Base-by-base conservation (phyloP, 2,113 vertebrate species). In the Corynorhinus townsendii region DNA sequence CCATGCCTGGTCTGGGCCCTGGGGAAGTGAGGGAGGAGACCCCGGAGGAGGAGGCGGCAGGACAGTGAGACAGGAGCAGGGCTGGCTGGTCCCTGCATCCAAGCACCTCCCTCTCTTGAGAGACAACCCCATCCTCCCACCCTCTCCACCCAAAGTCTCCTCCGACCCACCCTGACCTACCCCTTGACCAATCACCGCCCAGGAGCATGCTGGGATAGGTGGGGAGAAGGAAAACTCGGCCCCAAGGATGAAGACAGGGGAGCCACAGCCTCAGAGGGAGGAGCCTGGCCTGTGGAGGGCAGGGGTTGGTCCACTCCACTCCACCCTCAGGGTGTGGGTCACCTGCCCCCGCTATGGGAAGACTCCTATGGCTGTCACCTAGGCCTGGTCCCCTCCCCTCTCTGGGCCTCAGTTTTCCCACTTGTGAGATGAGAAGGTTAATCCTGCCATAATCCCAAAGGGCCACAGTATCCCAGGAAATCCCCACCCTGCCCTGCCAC, bases 341-440 rank as follows among this genome's bases (percentile, higher is more conserved):
- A 9, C 30, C 28, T 0, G 0, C 24, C 30, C 38, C 35, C 56
- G 22, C 72, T 54, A 1, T 11, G 33, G 71, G 45, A 49, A 43
- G 72, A 38, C 30, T 35, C 45, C 26, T 7, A 1, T 28, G 66
- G 35, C 45, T 24, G 24, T 86, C 66, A 38, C 54, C 56, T 47
- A 11, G 0, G 1, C 12, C 11, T 15, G 68, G n/a, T 4, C 33
- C 33, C 71, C 1, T 43, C 22, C 43, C 12, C 69, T 69, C 49
- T 20, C 33, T 33, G 47, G 38, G 81, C 62, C 77, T 95, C 84
- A 40, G 69, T 93, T 35, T 97, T 72, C 22, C 64, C 59, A 45
- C 38, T 19, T 49, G 35, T 38, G 35, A 11, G 73, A 59, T 24
- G 62, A 87, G 35, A 40, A 72, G 22, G 20, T 62, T 84, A 47